Percentiles rank a stretch among this genome's conserved stretches.
Evolutionary conservation across 92 coral and sea anemone genomes (phyloP).

Genomic region (Virgularia gustaviana): DNA sequence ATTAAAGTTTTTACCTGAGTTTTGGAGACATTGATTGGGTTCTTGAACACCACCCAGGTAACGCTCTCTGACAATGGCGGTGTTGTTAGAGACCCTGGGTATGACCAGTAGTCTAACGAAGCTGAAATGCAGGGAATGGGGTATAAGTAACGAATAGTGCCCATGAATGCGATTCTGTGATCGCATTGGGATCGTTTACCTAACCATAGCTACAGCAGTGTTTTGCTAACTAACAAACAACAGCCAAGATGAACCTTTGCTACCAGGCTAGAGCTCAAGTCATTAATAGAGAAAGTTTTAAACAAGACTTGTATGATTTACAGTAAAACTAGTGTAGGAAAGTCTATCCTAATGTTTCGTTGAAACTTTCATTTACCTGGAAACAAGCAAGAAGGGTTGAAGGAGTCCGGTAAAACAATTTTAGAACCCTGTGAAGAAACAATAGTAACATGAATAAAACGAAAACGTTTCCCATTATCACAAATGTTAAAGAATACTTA

Average conservation of each 20-base stretch:
- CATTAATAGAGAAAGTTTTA: background rate
- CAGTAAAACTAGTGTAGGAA: background rate
- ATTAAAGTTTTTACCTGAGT: conserved; percentile 43
- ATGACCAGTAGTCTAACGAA: conserved; percentile 47
- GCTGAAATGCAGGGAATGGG: background rate
- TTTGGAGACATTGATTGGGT: conserved; percentile 41
- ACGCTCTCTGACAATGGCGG: conserved; percentile 57
- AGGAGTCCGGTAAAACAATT: background rate
- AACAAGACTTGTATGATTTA: background rate
- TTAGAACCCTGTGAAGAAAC: conserved; percentile 5
- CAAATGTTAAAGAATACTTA: background rate
- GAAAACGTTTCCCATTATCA: background rate
- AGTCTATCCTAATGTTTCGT: no score
- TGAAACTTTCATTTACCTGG: conserved; percentile 27
- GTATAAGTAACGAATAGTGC: background rate
- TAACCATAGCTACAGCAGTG: no score
- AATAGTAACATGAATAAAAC: background rate
- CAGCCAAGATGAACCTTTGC: no score
- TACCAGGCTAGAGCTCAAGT: background rate
- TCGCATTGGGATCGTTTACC: no score
- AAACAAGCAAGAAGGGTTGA: conserved; percentile 8
- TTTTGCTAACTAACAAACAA: no score
- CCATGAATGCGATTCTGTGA: background rate
- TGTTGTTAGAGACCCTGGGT: conserved; percentile 53
- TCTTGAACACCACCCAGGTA: conserved; percentile 53